Conservation (phyloP, 2,888 invertebrate genomes). For the Tiliacea aurago region DNA sequence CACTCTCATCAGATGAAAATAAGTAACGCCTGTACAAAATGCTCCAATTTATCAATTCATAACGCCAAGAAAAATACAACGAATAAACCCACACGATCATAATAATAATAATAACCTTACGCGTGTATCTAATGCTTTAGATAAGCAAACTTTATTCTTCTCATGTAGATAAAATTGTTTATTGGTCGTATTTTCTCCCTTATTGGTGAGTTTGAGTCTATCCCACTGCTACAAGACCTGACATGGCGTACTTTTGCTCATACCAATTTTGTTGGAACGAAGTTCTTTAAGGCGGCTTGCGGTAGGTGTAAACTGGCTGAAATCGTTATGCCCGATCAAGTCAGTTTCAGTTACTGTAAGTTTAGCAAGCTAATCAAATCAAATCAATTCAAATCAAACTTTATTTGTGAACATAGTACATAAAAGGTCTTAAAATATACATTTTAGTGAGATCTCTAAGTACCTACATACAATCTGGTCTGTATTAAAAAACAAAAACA, state of each 20-base stretch:
- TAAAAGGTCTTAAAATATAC: too few species aligned
- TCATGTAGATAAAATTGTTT: constrained; percentile 42
- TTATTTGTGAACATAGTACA: too few species aligned
- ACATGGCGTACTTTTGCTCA: background rate
- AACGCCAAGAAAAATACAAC: constrained; percentile 12
- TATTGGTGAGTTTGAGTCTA: constrained; percentile 6
- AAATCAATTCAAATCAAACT: too few species aligned
- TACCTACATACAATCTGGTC: too few species aligned
- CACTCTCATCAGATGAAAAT: constrained; percentile 17
- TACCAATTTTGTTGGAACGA: background rate
- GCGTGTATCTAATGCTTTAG: constrained; percentile 35
- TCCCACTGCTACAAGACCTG: background rate
- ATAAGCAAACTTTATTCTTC: constrained; percentile 31
- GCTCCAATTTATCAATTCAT: constrained; percentile 42
- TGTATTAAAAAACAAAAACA: too few species aligned
- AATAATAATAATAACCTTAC: constrained; percentile 35
- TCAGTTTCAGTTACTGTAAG: too few species aligned
- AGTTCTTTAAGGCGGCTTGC: too few species aligned
- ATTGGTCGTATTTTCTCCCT: constrained; percentile 20
- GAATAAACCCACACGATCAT: constrained; percentile 36
- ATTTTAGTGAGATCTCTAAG: too few species aligned
- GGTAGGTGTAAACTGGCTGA: too few species aligned
- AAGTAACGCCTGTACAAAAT: constrained; percentile 25
- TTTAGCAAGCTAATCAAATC: too few species aligned
- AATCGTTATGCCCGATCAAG: too few species aligned